Evolutionary conservation across 2,113 vertebrate genomes (phyloP).

Genomic region (Felis catus): DNA sequence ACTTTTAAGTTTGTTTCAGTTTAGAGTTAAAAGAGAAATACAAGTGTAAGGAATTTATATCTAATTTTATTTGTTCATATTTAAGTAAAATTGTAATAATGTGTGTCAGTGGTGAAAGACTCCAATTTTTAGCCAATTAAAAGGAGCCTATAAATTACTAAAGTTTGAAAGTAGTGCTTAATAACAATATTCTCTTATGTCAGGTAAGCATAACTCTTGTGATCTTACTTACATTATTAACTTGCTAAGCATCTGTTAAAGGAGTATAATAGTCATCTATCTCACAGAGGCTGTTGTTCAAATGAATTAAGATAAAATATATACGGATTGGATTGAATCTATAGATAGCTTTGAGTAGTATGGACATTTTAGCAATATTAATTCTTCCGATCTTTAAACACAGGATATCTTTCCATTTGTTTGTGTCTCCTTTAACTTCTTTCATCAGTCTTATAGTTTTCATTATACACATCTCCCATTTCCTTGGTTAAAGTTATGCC

Average conservation of each 20-base stretch:
- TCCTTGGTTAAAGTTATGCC: constrained; percentile 5
- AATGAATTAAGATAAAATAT: constrained; percentile 52
- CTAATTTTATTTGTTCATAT: constrained; percentile 45
- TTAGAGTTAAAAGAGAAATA: constrained; percentile 45
- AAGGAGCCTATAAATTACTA: constrained; percentile 26
- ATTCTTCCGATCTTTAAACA: not conserved
- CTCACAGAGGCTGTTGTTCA: not conserved
- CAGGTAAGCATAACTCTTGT: constrained; percentile 44
- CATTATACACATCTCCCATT: not conserved
- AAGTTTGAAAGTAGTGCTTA: constrained; percentile 55
- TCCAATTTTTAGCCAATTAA: not conserved
- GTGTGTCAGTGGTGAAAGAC: not conserved
- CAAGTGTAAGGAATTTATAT: constrained; percentile 22
- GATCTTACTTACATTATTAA: constrained; percentile 53
- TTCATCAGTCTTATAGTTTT: not conserved
- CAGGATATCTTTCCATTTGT: not conserved
- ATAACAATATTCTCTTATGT: constrained; percentile 24
- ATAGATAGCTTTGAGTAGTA: not conserved
- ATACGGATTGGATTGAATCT: not conserved
- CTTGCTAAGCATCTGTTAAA: constrained; percentile 51
- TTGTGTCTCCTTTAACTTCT: not conserved
- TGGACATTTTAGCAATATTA: not conserved
- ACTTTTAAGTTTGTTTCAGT: constrained; percentile 48
- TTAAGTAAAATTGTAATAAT: constrained; percentile 55
- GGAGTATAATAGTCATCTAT: not conserved